A percentile compares a stretch with the other conserved stretches of the same genome.
Evolutionary conservation across 2,113 vertebrate species (phyloP).

Genomic region (Chrysemys picta): DNA sequence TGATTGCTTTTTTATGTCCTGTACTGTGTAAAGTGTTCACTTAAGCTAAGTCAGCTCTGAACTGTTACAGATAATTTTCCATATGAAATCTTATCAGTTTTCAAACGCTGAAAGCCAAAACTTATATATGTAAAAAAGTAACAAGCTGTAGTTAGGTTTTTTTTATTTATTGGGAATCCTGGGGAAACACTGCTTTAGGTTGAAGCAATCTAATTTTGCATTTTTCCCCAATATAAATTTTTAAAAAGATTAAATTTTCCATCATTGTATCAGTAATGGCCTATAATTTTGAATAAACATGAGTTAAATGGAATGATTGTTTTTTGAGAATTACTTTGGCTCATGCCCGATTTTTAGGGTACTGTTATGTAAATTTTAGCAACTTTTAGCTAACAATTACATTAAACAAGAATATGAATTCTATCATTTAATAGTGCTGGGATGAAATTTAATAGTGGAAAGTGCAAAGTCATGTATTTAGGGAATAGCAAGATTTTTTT

Average conservation of each 20-base stretch:
- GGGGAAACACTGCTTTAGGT: not conserved
- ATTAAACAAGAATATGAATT: constrained; percentile 19
- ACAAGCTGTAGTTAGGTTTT: not conserved
- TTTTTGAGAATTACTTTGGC: constrained; percentile 57
- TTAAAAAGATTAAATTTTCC: not conserved
- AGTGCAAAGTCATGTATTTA: not conserved
- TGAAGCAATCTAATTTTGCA: not conserved
- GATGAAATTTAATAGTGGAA: not conserved
- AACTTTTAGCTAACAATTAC: constrained; percentile 46
- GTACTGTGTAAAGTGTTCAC: not conserved
- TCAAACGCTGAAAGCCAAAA: not conserved
- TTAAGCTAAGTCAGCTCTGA: not conserved
- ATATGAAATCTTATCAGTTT: not conserved
- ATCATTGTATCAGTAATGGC: constrained; percentile 29
- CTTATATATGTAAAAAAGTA: not conserved
- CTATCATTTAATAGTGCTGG: not conserved
- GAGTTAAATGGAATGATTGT: constrained; percentile 50
- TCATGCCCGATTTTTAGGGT: constrained; percentile 10
- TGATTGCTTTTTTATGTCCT: not conserved
- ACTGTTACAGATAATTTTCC: not conserved
- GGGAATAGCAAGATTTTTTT: not conserved
- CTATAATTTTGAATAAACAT: constrained; percentile 61
- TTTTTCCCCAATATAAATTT: not conserved
- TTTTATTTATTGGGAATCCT: not conserved
- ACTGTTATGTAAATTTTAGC: constrained; percentile 44